Conservation (phyloP, 2,888 invertebrate genomes). For the Emmelina monodactyla region DNA sequence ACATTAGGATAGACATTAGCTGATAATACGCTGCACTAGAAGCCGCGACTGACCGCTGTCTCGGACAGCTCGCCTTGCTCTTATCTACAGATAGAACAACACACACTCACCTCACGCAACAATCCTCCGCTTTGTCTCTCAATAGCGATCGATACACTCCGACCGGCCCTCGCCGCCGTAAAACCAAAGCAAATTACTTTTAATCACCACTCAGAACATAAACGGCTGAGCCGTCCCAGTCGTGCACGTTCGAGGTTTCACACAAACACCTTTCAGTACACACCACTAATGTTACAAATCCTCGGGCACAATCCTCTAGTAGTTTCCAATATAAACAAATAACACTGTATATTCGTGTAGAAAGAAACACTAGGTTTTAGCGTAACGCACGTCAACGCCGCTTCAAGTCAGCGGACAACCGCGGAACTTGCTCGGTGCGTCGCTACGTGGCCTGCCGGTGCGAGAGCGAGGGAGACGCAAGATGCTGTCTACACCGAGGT, state of each 20-base stretch:
- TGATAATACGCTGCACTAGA: no score
- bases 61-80: constrained; percentile 18
- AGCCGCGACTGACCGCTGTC: constrained; percentile 18
- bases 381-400: constrained; percentile 61
- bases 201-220: constrained; percentile 61
- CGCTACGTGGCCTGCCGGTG: constrained; percentile 48
- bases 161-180: constrained; percentile 48
- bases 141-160: constrained; percentile 54
- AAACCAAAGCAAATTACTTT: constrained; percentile 59
- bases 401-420: constrained; percentile 55
- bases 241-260: constrained; percentile 40
- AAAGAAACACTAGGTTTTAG: constrained; percentile 43
- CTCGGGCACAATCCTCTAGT: constrained; percentile 40
- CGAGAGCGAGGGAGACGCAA: constrained; percentile 32
- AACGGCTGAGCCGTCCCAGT: constrained; percentile 31
- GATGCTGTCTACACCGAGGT: constrained; percentile 8
- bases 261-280: constrained; percentile 42
- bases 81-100: constrained; percentile 19
- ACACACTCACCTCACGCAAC: constrained; percentile 41
- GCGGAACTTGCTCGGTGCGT: constrained; percentile 43
- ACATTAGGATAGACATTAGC: constrained; percentile 59
- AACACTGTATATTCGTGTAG: constrained; percentile 47
- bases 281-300: constrained; percentile 34
- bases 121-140: constrained; percentile 51
- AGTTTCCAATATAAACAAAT: constrained; percentile 55